Base-by-base conservation (phyloP, 2,888 invertebrate species). In the Amblyjoppa proteus region DNA sequence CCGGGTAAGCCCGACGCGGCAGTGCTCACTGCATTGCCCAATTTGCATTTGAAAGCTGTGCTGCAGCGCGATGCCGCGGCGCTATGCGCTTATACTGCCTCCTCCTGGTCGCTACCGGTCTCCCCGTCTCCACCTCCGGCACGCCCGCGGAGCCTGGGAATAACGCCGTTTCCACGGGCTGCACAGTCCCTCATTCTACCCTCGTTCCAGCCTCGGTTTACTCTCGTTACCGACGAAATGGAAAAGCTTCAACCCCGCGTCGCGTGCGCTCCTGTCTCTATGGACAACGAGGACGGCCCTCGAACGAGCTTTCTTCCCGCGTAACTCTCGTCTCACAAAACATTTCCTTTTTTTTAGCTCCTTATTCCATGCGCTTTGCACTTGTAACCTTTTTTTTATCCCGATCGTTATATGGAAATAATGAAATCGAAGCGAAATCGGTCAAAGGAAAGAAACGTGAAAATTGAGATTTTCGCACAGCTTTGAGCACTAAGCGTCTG, bases 1-100 rank as follows among this genome's bases (percentile, higher is more conserved):
- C 45, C 6, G 28, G 56, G 45, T 81, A 82, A 82, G 86, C 86
- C 88, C 56, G 80, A 79, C 83, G 73, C 76, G 88, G 69, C 74
- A 78, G 80, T 76, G 88, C 83, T 75, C 82, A n/a, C 81, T 71
- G 79, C 84, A 73, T 70, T 77, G 77, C 77, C 75, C 70, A 83
- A 88, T 88, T 88, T 88, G 88, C 88, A 88, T 88, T 88, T 88
- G 86, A 88, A 88, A 88, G 88, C 77, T 73, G 68, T 77, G 68
- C 28, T 77, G 77, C 73, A 69, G 71, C 71, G 51, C 80, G 66
- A 76, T 80, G 74, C 78, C 68, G 74, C 13, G 75, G 74, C 41
- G 38, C 73, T 75, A 61, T 69, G 53, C 71, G 76, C 64, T 68
- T 58, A 66, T 79, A 76, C 41, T 58, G 70, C 61, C 64, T 31